Conservation (phyloP, 2,113 vertebrate species). For the Dendropsophus ebraccatus region DNA sequence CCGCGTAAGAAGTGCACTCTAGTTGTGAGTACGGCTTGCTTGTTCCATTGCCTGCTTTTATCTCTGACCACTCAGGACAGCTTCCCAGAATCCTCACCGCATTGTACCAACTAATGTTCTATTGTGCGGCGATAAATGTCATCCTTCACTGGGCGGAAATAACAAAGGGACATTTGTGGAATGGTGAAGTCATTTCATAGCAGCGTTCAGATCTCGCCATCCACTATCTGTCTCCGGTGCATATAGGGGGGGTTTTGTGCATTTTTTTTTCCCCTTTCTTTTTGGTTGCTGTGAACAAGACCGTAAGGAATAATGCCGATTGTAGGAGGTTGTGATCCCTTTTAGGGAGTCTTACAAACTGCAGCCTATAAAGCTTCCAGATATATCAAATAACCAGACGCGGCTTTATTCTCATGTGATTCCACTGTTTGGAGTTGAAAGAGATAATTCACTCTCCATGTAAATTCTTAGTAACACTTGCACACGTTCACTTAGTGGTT, state of each 20-base stretch:
- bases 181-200: constrained; percentile 14
- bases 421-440: neutral
- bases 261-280: neutral
- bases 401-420: neutral
- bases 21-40: neutral
- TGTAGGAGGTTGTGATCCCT: constrained; percentile 21
- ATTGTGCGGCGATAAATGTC: constrained; percentile 41
- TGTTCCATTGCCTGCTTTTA: constrained; percentile 2
- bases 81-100: constrained; percentile 34
- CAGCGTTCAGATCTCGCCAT: neutral
- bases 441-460: neutral
- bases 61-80: constrained; percentile 1
- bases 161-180: constrained; percentile 49
- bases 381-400: neutral
- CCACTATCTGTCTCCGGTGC: constrained; percentile 13
- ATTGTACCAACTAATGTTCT: constrained; percentile 12
- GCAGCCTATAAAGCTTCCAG: neutral
- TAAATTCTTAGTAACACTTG: neutral
- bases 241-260: too few species aligned
- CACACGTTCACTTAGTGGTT: neutral
- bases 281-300: neutral
- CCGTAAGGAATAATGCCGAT: neutral
- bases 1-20: neutral
- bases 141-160: constrained; percentile 26
- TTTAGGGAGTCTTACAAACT: neutral